Percentiles rank a stretch among this genome's conserved stretches.
Conservation (phyloP, 2,797 vertebrate genomes). For the Tangara arthus region DNA sequence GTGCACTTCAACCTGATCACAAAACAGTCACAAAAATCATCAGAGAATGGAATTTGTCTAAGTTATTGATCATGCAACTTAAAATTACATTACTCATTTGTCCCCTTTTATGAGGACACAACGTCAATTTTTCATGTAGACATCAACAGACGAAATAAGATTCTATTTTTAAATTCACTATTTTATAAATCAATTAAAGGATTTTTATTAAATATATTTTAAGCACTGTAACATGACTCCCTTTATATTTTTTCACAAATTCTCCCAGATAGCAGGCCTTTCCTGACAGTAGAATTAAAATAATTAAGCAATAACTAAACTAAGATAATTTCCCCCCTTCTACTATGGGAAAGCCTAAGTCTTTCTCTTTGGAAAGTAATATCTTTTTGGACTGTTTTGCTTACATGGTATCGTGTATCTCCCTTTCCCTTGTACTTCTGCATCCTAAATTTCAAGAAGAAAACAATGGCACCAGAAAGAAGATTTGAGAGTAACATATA, state of each 20-base stretch:
- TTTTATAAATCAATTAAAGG: slow-evolving; percentile 69
- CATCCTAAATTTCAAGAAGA: not conserved
- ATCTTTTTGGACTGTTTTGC: not conserved
- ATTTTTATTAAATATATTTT: slow-evolving; percentile 70
- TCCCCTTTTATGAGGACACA: slow-evolving; percentile 84
- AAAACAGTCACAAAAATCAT: slow-evolving; percentile 87
- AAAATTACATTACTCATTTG: slow-evolving; percentile 95
- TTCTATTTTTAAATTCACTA: slow-evolving; percentile 68
- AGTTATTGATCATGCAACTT: slow-evolving; percentile 92
- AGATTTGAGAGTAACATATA: not conserved
- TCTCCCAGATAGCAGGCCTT: not conserved
- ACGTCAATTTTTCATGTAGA: slow-evolving; percentile 80
- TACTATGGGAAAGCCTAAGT: not conserved
- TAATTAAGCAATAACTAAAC: slow-evolving; percentile 15
- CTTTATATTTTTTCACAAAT: not conserved
- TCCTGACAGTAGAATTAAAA: slow-evolving; percentile 27
- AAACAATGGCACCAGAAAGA: not conserved
- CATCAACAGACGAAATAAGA: slow-evolving; percentile 74
- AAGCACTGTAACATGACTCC: slow-evolving; percentile 26
- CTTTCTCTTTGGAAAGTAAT: slow-evolving; percentile 2
- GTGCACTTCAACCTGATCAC: slow-evolving; percentile 60
- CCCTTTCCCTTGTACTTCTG: not conserved
- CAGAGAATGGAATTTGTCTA: slow-evolving; percentile 92
- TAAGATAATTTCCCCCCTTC: not conserved
- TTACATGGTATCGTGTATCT: not conserved